Conservation (phyloP, 2,888 invertebrate species). For the Seira ritae region DNA sequence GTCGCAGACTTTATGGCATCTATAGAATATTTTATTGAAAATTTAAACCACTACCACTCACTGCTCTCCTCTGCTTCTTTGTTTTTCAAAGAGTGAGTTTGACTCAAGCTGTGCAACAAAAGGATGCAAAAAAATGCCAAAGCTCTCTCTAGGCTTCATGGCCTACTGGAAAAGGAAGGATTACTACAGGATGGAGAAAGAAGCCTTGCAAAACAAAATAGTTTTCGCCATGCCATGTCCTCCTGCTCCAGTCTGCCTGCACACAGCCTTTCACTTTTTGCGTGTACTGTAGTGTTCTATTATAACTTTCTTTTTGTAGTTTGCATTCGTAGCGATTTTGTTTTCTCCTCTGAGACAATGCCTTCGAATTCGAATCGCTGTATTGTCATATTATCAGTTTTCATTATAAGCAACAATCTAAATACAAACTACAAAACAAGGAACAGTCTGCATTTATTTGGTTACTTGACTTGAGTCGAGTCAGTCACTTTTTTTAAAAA, state of each 20-base stretch:
- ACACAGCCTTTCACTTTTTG: no score
- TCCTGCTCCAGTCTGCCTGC: no score
- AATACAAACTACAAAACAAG: no score
- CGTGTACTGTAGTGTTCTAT: neutral
- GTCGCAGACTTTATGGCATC: conserved; percentile 51
- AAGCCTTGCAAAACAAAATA: no score
- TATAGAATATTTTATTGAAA: conserved; percentile 59
- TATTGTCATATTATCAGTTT: conserved; percentile 47
- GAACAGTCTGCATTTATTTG: neutral
- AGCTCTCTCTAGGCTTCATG: neutral
- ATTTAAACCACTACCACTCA: conserved; percentile 66
- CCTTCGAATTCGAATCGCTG: neutral
- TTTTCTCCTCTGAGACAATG: conserved; percentile 24
- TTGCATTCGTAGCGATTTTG: conserved; percentile 21
- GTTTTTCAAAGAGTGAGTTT: conserved; percentile 20
- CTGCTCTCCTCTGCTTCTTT: no score
- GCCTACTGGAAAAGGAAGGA: neutral
- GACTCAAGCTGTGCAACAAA: neutral
- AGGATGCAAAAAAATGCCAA: neutral
- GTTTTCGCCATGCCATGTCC: no score
- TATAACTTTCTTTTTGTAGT: no score
- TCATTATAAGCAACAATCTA: conserved; percentile 44
- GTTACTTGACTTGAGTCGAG: neutral
- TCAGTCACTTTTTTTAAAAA: no score
- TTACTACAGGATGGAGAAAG: neutral